Percentiles rank a stretch among this genome's conserved stretches.
These are phyloP conservation scores for Mercenaria mercenaria DNA, from an alignment of 1,140 invertebrate genomes.

Conservation along the genomic window DNA sequence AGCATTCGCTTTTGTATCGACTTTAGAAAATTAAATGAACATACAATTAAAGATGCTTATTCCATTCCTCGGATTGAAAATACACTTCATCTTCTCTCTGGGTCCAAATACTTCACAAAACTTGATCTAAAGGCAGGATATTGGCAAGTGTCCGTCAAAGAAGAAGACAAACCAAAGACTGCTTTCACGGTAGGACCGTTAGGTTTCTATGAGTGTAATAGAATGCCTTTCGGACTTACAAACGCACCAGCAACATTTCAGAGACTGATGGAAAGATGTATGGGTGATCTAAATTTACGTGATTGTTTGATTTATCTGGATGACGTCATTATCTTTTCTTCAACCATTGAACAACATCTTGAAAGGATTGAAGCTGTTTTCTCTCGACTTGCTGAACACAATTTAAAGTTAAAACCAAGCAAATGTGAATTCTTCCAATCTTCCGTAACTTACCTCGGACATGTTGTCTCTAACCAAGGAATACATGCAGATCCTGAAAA, in stretches of 20 bases:
- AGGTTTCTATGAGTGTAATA: conserved; percentile 25
- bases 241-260: conserved; percentile 33
- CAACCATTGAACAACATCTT: neutral
- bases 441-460: neutral
- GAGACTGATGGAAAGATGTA: conserved; percentile 27
- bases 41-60: conserved; percentile 39
- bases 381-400: neutral
- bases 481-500: conserved; percentile 21
- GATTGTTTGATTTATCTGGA: conserved; percentile 45
- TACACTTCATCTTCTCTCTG: neutral
- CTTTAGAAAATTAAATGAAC: neutral
- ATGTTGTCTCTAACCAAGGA: conserved; percentile 9
- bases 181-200: neutral
- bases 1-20: conserved; percentile 43
- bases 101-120: conserved; percentile 7
- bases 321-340: conserved; percentile 25
- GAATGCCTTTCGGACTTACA: conserved; percentile 17
- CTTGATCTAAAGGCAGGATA: neutral
- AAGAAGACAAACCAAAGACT: conserved; percentile 46
- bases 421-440: conserved; percentile 39
- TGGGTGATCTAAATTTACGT: conserved; percentile 9
- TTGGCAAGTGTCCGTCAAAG: conserved; percentile 23
- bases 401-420: conserved; percentile 12
- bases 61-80: neutral
- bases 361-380: neutral